These are phyloP conservation scores for Vireo griseus DNA, from an alignment of 2,797 vertebrate species.

Conservation along the genomic window DNA sequence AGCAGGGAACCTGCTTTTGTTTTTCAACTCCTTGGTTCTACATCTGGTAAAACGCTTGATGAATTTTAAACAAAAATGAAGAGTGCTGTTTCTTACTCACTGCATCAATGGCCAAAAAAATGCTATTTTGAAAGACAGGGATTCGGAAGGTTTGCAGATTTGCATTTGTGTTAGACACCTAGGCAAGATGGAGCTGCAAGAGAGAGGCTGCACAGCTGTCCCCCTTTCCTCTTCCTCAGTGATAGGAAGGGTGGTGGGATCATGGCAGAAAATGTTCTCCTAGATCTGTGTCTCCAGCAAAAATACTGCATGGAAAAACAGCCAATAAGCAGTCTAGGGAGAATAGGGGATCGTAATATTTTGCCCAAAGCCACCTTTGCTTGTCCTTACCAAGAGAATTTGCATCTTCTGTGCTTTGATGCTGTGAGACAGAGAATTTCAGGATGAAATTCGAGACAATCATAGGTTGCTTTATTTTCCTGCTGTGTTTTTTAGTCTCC, in stretches of 20 bases:
- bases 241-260: neutral
- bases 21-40: neutral
- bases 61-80: neutral
- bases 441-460: neutral
- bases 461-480: neutral
- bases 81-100: neutral
- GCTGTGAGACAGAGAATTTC: neutral
- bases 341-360: neutral
- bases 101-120: neutral
- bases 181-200: neutral
- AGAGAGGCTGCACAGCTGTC: neutral
- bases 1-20: neutral
- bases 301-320: neutral
- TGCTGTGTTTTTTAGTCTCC: neutral
- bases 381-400: neutral
- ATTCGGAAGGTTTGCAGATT: neutral
- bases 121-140: neutral
- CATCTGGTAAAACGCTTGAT: neutral
- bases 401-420: neutral
- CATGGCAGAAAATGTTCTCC: fast-evolving
- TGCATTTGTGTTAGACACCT: neutral
- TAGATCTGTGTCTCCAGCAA: neutral
- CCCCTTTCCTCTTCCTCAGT: neutral
- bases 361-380: neutral
- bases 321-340: neutral